Base-by-base conservation (phyloP, 2,797 vertebrate genomes). In the Microctenopoma steveboyesi region DNA sequence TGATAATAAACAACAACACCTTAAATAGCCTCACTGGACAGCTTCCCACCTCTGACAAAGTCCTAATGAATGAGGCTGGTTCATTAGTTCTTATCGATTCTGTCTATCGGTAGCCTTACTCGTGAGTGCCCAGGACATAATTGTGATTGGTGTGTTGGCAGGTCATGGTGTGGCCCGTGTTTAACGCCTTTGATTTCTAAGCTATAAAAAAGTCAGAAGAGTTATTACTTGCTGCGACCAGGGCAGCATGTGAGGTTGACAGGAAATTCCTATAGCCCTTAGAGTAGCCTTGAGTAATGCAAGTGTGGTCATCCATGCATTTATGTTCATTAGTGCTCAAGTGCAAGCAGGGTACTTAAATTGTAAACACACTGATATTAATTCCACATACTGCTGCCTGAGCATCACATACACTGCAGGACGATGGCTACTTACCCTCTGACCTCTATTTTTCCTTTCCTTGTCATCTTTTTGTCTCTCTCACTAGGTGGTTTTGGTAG, bases 401-500 rank as follows among this genome's bases (percentile, higher is more conserved):
- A 54, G 70, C 27, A 0, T 42, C n/a, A 4, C 43, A 57, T 62
- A 22, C 7, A 0, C 35, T 25, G 1, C 48, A 52, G 30, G 49
- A 52, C 46, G 43, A 67, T 55, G 63, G 33, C 43, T 3, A 0
- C 15, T 48, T 60, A 18, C 72, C 67, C 63, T 69, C 27, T 84
- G 52, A 82, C 73, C 65, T 65, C 22, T 46, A 9, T 52, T 30
- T 37, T 69, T 13, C 43, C 43, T 16, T n/a, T 10, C 9, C 4
- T 54, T 30, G 45, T 53, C 42, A 2, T 33, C 15, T 16, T 9
- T 60, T 15, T 49, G 14, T 37, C 5, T 69, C 3, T 74, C 47
- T 59, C 30, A 25, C 80, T 22, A 99, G 97, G 96, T 99, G 30
- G 94, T 99, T 83, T 94, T 99, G 25, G 95, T 98, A 58, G 97